Conservation (phyloP, 2,797 vertebrate genomes). For the Jordanella pulchra region DNA sequence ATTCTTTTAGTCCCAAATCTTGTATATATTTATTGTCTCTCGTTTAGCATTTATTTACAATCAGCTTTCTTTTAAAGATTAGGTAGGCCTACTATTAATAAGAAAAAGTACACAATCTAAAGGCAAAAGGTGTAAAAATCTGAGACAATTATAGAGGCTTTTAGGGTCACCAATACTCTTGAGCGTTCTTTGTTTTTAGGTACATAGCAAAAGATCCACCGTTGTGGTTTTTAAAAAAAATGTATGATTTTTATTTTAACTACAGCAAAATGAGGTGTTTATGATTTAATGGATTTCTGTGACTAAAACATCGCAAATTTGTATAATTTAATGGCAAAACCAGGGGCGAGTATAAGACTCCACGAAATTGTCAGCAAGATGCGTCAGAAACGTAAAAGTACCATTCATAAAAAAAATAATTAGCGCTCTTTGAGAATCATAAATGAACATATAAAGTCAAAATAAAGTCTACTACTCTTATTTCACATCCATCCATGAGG, state of each 20-base stretch:
- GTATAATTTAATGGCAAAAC: not conserved
- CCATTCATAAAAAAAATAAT: not conserved
- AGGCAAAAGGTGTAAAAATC: not conserved
- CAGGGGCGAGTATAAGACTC: not conserved
- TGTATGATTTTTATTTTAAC: not conserved
- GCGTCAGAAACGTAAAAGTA: not conserved
- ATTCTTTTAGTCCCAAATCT: not conserved
- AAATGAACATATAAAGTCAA: no score
- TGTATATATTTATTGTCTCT: not conserved
- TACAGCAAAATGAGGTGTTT: not conserved
- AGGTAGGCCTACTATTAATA: not conserved
- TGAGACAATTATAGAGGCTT: not conserved
- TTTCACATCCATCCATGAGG: not conserved
- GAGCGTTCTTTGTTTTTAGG: not conserved
- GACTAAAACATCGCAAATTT: not conserved
- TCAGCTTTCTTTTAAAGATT: not conserved
- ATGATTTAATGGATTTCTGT: not conserved
- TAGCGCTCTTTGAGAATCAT: not conserved
- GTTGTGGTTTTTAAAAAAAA: not conserved
- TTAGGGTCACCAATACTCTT: not conserved
- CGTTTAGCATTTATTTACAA: not conserved
- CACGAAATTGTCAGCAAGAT: not conserved
- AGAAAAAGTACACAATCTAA: not conserved
- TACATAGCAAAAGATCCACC: no score
- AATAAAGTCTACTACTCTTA: no score